Base-by-base conservation (phyloP, 2,797 vertebrate species). In the Calcarius lapponicus region DNA sequence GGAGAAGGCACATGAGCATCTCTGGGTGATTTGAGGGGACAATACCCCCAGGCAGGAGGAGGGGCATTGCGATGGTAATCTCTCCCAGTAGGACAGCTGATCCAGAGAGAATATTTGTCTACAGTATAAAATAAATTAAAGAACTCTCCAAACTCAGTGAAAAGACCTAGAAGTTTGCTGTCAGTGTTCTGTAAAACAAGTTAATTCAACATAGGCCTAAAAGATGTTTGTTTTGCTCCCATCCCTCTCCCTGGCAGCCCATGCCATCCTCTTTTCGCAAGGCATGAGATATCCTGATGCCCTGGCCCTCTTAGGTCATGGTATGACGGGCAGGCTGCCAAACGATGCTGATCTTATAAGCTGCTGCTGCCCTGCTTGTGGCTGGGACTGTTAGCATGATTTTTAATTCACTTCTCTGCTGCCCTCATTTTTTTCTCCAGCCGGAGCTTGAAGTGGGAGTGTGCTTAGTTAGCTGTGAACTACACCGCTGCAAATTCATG, bases 301-400 rank as follows among this genome's bases (percentile, higher is more conserved):
- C 38, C 62, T 29, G 71, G 88, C 80, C 18, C n/a, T 81, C 36
- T 64, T 53, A 80, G 86, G 81, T 80, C 91, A 34, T 73, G 67
- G 56, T 76, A n/a, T 43, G 80, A 60, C 58, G 70, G 97, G 96
- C 97, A 95, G 53, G 58, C 80, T 80, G 95, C 96, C 96, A 97
- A 69, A 88, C 36, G 34, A 89, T 80, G 89, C 88, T 96, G 94
- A 97, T 95, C 92, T 90, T 88, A 88, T 97, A 97, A 96, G 91
- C 89, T 96, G 91, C 93, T 58, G 6, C 84, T 97, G 92, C 81
- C 94, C 97, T 95, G 86, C 65, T 96, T 96, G 90, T 72, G 86
- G 80, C 73, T 91, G 85, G 91, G 79, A 75, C 93, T 84, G 76
- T 47, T 64, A 53, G 65, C 40, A 12, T 24, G 76, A 78, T 93